phyloP scores from a whole-genome alignment of 2,113 vertebrate species.

The Perca schrenkii region DNA sequence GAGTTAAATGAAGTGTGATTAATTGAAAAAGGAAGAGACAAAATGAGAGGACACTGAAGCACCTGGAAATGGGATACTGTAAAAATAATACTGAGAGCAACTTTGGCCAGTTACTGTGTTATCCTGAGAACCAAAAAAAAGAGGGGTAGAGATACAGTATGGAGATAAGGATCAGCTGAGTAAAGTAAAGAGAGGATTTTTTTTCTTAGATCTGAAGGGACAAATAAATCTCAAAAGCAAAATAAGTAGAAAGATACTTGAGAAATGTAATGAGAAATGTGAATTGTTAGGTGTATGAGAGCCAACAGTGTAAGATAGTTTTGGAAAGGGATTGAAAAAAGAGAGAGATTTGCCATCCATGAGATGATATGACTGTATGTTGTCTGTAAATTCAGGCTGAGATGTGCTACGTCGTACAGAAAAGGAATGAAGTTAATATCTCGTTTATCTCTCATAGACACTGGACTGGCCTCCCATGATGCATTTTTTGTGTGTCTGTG shows the following conservation, averaged over 20 bases:
- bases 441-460: constrained; percentile 78
- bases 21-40: constrained; percentile 51
- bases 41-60: constrained; percentile 78
- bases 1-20: constrained; percentile 60
- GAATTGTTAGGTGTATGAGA: constrained; percentile 44
- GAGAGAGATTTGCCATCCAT: constrained; percentile 51
- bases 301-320: constrained; percentile 39
- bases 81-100: constrained; percentile 67
- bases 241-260: constrained; percentile 61
- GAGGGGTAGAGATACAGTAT: constrained; percentile 51
- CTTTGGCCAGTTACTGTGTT: constrained; percentile 61
- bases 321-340: constrained; percentile 53
- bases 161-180: constrained; percentile 48
- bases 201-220: constrained; percentile 71
- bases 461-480: constrained; percentile 42
- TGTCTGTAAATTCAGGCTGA: constrained; percentile 34
- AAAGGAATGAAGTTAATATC: constrained; percentile 68
- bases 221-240: constrained; percentile 62
- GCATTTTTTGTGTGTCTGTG: constrained; percentile 33
- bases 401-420: constrained; percentile 43
- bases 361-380: constrained; percentile 51
- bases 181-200: constrained; percentile 52
- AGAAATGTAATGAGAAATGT: constrained; percentile 51
- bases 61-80: constrained; percentile 83
- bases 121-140: constrained; percentile 70